Base-by-base conservation (phyloP, 1,140 invertebrate species). In the Whitmania pigra region DNA sequence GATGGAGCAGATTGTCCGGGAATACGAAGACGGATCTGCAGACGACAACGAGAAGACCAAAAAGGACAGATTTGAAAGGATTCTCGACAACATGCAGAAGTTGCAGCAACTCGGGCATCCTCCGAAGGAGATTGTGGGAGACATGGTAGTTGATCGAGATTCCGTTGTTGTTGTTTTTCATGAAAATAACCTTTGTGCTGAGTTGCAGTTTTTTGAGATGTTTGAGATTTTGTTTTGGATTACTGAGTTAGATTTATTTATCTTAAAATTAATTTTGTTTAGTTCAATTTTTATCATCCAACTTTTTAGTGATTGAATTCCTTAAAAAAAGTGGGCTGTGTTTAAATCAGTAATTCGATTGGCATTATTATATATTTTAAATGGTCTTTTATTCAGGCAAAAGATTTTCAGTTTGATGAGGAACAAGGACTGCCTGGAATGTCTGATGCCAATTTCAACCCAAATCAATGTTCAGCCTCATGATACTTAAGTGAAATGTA, bases 61-160 rank as follows among this genome's bases (percentile, higher is more conserved):
- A 78, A 86, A 87, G 71, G 85, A 86, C 73, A 84, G 90, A 76
- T 93, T 93, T 79, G 88, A 90, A 66, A 85, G 83, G 71, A 88
- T 92, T 18, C 80, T 93, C 15, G 84, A 86, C 17, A 81, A 92
- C 15, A 92, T 94, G 90, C 88, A 92, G 78, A 87, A 91, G 86
- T 88, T 93, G 84, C 90, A 93, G 84, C 88, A 87, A 75, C 87
- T 88, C 76, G 92, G 92, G 5, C 89, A 91, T 73, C 90, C 90
- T 0, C 92, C 92, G 0, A 86, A 88, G 71, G 91, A 93, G 75
- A 83, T 94, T 66, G 85, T 91, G n/a, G 89, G 88, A 1, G 89
- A 90, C 53, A 78, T 82, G 77, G 81, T 79, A 74, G 11, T 4
- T 17, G 9, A 2, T 63, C 15, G 9, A 25, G 57, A 36, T 63